These are phyloP conservation scores for Archips crataeganus DNA, from an alignment of 2,888 invertebrate species.

Conservation along the genomic window DNA sequence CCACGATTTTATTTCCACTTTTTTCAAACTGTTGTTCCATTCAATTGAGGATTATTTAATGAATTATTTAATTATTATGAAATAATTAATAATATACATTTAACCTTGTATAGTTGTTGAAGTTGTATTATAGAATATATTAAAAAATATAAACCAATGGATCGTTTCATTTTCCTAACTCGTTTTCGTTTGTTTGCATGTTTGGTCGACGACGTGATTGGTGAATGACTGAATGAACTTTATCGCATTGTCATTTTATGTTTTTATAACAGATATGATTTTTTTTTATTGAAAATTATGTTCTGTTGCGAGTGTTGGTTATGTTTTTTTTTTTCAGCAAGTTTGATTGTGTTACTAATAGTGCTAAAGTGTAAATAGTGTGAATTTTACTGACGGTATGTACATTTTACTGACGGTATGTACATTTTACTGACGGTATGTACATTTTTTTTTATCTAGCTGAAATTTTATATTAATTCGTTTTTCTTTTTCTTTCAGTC, in stretches of 20 bases:
- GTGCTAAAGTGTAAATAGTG: slow-evolving; percentile 32
- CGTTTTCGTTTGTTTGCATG: slow-evolving; percentile 49
- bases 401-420: no score
- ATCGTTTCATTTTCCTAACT: slow-evolving; percentile 60
- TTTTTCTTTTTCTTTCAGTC: slow-evolving; percentile 74
- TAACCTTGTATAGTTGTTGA: slow-evolving; percentile 73
- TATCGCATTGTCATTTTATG: slow-evolving; percentile 25
- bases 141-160: slow-evolving; percentile 49
- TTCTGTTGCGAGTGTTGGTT: slow-evolving; percentile 7
- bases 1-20: slow-evolving; percentile 39
- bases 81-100: slow-evolving; percentile 61
- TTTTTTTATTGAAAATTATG: not conserved
- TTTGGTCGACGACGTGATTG: slow-evolving; percentile 38
- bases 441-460: slow-evolving; percentile 39
- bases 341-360: slow-evolving; percentile 8
- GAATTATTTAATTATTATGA: slow-evolving; percentile 53
- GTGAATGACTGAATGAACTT: slow-evolving; percentile 18
- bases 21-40: slow-evolving; percentile 46
- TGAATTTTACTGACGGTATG: no score
- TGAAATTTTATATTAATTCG: slow-evolving; percentile 38
- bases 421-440: slow-evolving; percentile 20
- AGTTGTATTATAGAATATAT: slow-evolving; percentile 73
- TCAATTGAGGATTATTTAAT: slow-evolving; percentile 49
- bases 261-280: slow-evolving; percentile 42
- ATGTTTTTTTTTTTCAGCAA: no score